Evolutionary conservation across 2,797 vertebrate genomes (phyloP).

Genomic region (Bucorvus abyssinicus): DNA sequence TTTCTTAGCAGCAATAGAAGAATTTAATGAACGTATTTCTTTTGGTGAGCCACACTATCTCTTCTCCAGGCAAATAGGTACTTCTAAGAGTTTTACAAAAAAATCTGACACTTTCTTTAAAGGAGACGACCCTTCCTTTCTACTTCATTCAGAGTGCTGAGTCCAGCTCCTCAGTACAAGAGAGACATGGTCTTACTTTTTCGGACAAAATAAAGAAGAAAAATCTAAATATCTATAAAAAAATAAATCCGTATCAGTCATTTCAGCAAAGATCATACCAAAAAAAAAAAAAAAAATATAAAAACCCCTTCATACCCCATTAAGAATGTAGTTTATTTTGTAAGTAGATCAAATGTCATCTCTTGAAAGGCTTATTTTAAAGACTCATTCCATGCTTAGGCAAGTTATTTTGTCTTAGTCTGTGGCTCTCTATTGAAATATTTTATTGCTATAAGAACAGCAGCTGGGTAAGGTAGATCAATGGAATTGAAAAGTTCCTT

Average conservation of each 20-base stretch:
- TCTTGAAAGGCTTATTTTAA: neutral
- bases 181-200: neutral
- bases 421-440: neutral
- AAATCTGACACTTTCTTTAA: neutral
- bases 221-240: neutral
- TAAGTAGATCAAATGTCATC: neutral
- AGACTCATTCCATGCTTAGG: neutral
- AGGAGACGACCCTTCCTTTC: neutral
- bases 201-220: neutral
- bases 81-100: neutral
- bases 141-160: neutral
- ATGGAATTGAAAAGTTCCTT: neutral
- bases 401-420: neutral
- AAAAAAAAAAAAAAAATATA: neutral
- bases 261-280: neutral
- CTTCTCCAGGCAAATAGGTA: neutral
- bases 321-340: neutral
- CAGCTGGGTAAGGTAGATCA: neutral
- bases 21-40: neutral
- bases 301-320: neutral
- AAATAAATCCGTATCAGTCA: neutral
- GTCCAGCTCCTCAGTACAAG: neutral
- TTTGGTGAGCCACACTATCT: neutral
- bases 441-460: neutral
- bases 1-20: neutral